Percentiles rank a stretch among this genome's conserved stretches.
Conservation (phyloP, 2,888 invertebrate genomes). For the Lagria hirta region DNA sequence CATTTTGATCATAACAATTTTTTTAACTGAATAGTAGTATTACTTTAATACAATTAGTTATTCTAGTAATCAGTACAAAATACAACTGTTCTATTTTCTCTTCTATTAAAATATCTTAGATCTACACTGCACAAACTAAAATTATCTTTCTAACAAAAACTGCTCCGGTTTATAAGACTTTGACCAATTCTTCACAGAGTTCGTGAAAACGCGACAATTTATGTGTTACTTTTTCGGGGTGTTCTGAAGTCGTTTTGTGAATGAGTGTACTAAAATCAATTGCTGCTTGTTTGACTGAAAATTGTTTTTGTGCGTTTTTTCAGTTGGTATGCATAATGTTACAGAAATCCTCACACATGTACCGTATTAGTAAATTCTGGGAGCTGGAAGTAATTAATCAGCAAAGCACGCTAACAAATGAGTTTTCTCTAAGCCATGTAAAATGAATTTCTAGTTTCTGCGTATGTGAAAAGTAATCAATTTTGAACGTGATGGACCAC, state of each 20-base stretch:
- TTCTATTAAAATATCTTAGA: slow-evolving; percentile 23
- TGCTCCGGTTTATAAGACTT: slow-evolving; percentile 26
- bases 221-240: slow-evolving; percentile 8
- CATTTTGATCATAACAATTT: too few species aligned
- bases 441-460: slow-evolving; percentile 40
- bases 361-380: slow-evolving; percentile 37
- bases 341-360: slow-evolving; percentile 29
- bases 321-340: slow-evolving; percentile 16
- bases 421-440: slow-evolving; percentile 43
- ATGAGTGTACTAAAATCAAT: slow-evolving; percentile 22
- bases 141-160: slow-evolving; percentile 28
- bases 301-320: slow-evolving; percentile 9
- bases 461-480: slow-evolving; percentile 36
- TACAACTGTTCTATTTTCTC: too few species aligned
- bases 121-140: slow-evolving; percentile 27
- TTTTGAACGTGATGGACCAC: slow-evolving; percentile 24
- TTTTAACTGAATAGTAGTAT: too few species aligned
- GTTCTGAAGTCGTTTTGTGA: slow-evolving; percentile 13
- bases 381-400: slow-evolving; percentile 42
- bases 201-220: slow-evolving; percentile 32
- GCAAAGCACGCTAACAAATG: slow-evolving; percentile 44
- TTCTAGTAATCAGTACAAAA: too few species aligned
- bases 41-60: too few species aligned
- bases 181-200: slow-evolving; percentile 28
- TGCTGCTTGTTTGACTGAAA: slow-evolving; percentile 17